phyloP scores from a whole-genome alignment of 2,113 vertebrate species.

The Boulengeromyrus knoepffleri region DNA sequence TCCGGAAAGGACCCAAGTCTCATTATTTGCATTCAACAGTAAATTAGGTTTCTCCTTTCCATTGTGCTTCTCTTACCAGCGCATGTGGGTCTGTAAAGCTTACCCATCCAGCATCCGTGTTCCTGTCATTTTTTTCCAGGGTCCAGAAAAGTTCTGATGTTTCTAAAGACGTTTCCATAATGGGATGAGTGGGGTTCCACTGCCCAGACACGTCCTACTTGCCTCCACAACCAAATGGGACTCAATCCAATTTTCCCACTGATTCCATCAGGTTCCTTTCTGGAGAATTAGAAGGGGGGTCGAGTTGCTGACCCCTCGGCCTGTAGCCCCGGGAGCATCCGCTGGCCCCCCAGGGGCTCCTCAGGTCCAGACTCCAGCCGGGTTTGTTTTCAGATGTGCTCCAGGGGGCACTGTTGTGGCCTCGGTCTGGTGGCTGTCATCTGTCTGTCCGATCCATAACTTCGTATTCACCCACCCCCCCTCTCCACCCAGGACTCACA shows the following conservation, averaged over 20 bases:
- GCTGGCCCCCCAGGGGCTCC: neutral
- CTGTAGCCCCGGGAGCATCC: neutral
- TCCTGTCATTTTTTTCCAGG: conserved; percentile 62
- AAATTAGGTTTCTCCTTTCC: neutral
- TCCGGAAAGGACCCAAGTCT: neutral
- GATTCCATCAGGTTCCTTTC: conserved; percentile 90
- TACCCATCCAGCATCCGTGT: conserved; percentile 25
- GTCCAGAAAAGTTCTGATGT: conserved; percentile 78
- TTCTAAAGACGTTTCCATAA: conserved; percentile 72
- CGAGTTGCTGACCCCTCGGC: conserved; percentile 69
- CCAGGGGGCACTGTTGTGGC: neutral
- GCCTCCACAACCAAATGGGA: neutral
- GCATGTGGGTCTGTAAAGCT: conserved; percentile 32
- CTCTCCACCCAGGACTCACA: conserved; percentile 29
- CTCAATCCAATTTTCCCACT: conserved; percentile 93
- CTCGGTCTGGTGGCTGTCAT: neutral
- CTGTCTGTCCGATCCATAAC: neutral
- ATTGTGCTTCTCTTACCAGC: neutral
- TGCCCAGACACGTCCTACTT: neutral
- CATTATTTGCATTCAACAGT: neutral
- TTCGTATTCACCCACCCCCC: conserved; percentile 4
- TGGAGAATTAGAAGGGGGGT: conserved; percentile 80
- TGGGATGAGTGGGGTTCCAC: conserved; percentile 49
- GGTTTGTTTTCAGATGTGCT: neutral
- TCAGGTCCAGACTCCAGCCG: neutral